Evolutionary conservation across 2,113 vertebrate species (phyloP).

Genomic region (Corythornis madagascariensis): DNA sequence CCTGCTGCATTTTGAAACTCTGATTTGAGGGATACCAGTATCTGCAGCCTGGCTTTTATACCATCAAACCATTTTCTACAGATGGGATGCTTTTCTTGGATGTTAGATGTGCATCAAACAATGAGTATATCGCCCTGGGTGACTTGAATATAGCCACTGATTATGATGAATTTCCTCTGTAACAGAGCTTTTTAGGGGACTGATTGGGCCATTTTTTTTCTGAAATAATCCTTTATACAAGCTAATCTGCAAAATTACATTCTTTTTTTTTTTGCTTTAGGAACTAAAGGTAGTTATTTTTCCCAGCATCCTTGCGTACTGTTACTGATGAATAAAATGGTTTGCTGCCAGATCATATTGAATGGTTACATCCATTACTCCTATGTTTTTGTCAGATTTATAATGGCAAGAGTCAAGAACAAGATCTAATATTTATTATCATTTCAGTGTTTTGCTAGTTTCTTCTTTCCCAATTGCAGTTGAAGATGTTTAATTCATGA

Average conservation of each 20-base stretch:
- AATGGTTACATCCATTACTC: background rate
- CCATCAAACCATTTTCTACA: background rate
- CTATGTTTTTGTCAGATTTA: background rate
- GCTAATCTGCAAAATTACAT: background rate
- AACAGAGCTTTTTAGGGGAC: background rate
- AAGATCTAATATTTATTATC: background rate
- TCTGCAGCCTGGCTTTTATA: background rate
- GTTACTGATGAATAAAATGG: background rate
- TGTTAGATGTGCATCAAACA: background rate
- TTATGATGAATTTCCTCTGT: background rate
- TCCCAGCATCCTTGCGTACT: background rate
- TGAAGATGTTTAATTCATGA: background rate
- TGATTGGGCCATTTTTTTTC: constrained; percentile 29
- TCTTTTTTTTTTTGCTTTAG: background rate
- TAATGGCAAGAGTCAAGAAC: background rate
- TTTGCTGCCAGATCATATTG: background rate
- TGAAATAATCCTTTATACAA: background rate
- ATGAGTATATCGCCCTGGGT: background rate
- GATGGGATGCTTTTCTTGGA: background rate
- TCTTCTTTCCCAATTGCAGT: background rate
- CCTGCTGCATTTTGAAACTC: background rate
- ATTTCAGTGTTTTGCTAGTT: background rate
- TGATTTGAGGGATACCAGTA: background rate
- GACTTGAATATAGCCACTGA: background rate
- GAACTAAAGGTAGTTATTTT: background rate